Evolutionary conservation across 2,888 invertebrate species (phyloP), one percentile per base, ranked within the genome.

Genomic region (Pyrgus malvae): DNA sequence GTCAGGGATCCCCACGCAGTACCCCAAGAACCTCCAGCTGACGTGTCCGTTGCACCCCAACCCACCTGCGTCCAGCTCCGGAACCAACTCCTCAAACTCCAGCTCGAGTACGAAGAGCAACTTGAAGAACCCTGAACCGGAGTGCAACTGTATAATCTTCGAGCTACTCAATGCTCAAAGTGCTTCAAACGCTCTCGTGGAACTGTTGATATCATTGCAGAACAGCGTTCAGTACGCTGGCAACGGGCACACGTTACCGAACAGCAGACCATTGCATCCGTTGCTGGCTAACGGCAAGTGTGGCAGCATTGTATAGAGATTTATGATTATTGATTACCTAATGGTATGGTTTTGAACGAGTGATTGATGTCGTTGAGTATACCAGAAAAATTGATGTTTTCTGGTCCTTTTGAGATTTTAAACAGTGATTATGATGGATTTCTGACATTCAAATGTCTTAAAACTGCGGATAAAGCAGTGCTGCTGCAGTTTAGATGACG

Each of bases 151-250:
- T 63, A 79, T 90, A 7, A 78, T 90, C 6, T 86, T 86, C 62
- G 89, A 90, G 55, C 58, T 91, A 0, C 66, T 91, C 0, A 89
- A 84, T 72, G 86, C 89, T 0, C 87, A 89, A 38, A 80, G 80
- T 57, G 83, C 91, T 0, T 78, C 83, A 8, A 91, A 91, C 62
- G 89, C 90, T 0, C 60, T 91, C 0, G 88, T 91, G 0, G 90
- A 91, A 4, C 68, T 91, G 0, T 69, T 91, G 0, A 84, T 91
- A 16, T 86, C 87, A 0, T 62, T 90, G 1, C 91, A 91, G 55
- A 90, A 86, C 58, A 90, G 86, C n/a, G n/a, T n/a, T 60, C 90
- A 90, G 41, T 90, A 86, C 58, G 78, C 84, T 70, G 88, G 84
- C 55, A 74, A 71, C 25, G 87, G 86, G 0, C 70, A 73, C 14